These are phyloP conservation scores for Caenorhabditis japonica DNA, from an alignment of 2,888 invertebrate species.

Conservation along the genomic window DNA sequence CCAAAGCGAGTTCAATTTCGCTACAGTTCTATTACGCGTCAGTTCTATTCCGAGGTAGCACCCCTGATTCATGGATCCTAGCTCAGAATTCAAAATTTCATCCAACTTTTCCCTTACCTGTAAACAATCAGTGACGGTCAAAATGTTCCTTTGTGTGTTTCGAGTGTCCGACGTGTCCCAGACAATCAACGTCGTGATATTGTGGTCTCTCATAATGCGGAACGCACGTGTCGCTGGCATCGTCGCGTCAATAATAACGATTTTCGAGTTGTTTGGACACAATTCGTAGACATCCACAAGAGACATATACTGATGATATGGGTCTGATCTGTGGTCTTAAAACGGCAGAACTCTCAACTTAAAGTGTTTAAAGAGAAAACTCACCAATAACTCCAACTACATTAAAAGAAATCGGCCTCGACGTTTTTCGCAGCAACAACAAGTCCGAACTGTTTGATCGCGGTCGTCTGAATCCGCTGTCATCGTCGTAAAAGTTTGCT, in stretches of 20 bases:
- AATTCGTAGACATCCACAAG: conserved; percentile 65
- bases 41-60: too few species aligned
- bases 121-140: conserved; percentile 44
- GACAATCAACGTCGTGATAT: conserved; percentile 59
- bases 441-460: conserved; percentile 67
- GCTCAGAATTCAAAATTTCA: too few species aligned
- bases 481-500: conserved; percentile 62
- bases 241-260: conserved; percentile 56
- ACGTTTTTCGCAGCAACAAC: conserved; percentile 66
- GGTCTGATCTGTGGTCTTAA: conserved; percentile 62
- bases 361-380: background rate
- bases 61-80: too few species aligned
- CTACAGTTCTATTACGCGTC: too few species aligned
- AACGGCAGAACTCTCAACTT: background rate
- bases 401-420: conserved; percentile 66
- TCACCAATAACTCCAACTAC: conserved; percentile 67
- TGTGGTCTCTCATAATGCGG: conserved; percentile 51
- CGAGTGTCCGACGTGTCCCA: conserved; percentile 51
- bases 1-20: too few species aligned
- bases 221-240: conserved; percentile 56
- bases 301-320: conserved; percentile 68
- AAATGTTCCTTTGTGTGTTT: conserved; percentile 15
- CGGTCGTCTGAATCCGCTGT: conserved; percentile 61
- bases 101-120: too few species aligned
- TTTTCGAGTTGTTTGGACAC: conserved; percentile 50